Base-by-base conservation (phyloP, 1,140 invertebrate genomes). In the Lerema accius region DNA sequence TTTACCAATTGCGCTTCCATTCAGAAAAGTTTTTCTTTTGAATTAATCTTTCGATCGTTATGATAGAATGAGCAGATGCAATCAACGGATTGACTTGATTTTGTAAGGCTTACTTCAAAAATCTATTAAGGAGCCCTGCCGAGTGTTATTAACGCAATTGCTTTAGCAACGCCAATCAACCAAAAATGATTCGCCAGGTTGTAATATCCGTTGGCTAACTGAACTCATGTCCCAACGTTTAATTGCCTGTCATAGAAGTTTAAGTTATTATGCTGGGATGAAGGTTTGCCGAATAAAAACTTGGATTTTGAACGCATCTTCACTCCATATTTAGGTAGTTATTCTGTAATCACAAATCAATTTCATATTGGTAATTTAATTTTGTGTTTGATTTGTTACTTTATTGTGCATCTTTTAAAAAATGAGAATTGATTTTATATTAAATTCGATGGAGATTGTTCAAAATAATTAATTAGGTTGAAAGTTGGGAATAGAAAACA, bases 101-200 rank as follows among this genome's bases (percentile, higher is more conserved):
- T 58, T 17, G 26, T 45, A 35, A 58, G 28, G 17, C 15, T 53
- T 53, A 26, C 40, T 45, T 45, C 5, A 16, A 45, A 43, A 56
- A 17, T 23, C 13, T 39, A 37, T 37, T 37, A 37, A 37, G 35
- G 35, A 11, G 19, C 39, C 40, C 19, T 55, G 14, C 4, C 23
- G 19, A 15, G 37, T 16, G 42, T 28, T 42, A 32, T 28, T 26
- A 56, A 3, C 14, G 53, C 39, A 56, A 45, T 56, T 56, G 53
- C 23, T 42, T 56, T 43, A 56, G 53, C 39, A 43, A 45, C 23
- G 53, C 53, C 53, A 56, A 56, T 56, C 51, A 56, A 43, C 51
- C 51, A 32, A 56, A 56, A 56, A 43, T 56, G 39, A 32, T 10
- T 43, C 23, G 51, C 13, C 39, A 43, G 40, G 28, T 23, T 43